Evolutionary conservation across 53 echinoderm and acorn worm genomes (phyloP), one percentile per base, ranked within the genome.

Genomic region (Paelopatides confundens): DNA sequence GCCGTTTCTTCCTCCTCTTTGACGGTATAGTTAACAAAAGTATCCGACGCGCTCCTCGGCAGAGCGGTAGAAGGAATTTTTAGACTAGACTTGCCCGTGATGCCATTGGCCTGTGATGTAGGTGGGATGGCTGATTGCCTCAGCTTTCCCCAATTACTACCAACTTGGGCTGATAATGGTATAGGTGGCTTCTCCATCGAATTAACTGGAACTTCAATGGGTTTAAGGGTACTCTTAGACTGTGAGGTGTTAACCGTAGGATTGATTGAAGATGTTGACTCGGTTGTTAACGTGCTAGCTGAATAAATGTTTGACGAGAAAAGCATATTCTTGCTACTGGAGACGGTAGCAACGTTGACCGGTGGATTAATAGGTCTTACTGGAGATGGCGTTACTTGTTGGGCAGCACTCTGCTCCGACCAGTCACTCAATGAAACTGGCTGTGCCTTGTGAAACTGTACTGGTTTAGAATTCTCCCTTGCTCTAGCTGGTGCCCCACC

Each of bases 1-100:
- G 95, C 89, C 3, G 94, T 91, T 90, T 96, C 99, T 70, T 96
- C 94, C 65, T 94, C 93, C 62, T 94, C 94, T 23, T 92, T 89
- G 1, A 95, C 92, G 11, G 91, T 91, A 86, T 99, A 99, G 77
- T 99, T 96, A 33, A 99, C 96, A 62, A 99, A 95, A 40, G 99
- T 96, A 77, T 99, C 99, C 6, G 99, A 99, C 30, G 95, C 92
- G 71, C 99, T 99, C 30, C 99, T 77, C 17, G 99, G 95, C 46
- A 99, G 65, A 52, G 86, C 88, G 33, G 96, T 88, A 0, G 96
- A 89, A 8, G 96, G 96, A 51, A 96, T 96, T 31, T 90, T 88
- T 28, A 96, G 87, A 26, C 83, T 90, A 14, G 93, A 89, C 81
- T 81, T 89, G 50, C 85, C 87, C 12, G 82, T 65, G 35, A 86